Conservation (phyloP, 2,888 invertebrate species). For the Drosophila merina region DNA sequence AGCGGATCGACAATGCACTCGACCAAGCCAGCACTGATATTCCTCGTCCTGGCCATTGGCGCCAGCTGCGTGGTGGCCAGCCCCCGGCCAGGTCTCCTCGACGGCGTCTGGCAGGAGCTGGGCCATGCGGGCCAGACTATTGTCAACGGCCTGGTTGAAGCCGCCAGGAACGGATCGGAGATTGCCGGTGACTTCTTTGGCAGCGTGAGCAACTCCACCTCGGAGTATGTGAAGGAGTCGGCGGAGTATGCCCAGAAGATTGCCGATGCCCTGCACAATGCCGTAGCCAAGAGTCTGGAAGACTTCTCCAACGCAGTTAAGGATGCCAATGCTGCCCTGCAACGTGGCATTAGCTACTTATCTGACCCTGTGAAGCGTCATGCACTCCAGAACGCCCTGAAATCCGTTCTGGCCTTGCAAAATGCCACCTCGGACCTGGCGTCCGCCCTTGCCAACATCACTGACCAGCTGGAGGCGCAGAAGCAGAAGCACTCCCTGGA, state of each 20-base stretch:
- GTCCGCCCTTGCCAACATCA: conserved; percentile 7
- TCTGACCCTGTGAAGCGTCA: conserved; percentile 5
- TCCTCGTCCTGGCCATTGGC: conserved; percentile 31
- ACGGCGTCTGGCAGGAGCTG: conserved; percentile 12
- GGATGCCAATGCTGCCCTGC: background rate
- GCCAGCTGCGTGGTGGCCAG: conserved; percentile 17
- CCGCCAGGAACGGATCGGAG: conserved; percentile 10
- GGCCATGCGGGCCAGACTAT: conserved; percentile 19
- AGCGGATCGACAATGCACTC: conserved; percentile 25
- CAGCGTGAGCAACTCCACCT: conserved; percentile 14
- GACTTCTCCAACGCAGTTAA: background rate
- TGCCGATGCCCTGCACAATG: conserved; percentile 7
- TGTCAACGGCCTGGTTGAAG: conserved; percentile 8
- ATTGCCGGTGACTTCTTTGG: background rate
- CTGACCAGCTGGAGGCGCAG: background rate
- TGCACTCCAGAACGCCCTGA: conserved; percentile 14
- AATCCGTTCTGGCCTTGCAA: conserved; percentile 9
- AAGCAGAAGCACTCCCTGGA: conserved; percentile 1
- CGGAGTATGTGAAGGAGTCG: conserved; percentile 3
- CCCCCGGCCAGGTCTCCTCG: background rate
- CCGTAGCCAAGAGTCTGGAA: background rate
- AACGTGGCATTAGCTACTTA: background rate
- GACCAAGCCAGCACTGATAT: conserved; percentile 36
- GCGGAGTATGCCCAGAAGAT: conserved; percentile 13
- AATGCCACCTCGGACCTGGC: conserved; percentile 2